Conservation (phyloP, 2,888 invertebrate genomes). For the Andrena haemorrhoa region DNA sequence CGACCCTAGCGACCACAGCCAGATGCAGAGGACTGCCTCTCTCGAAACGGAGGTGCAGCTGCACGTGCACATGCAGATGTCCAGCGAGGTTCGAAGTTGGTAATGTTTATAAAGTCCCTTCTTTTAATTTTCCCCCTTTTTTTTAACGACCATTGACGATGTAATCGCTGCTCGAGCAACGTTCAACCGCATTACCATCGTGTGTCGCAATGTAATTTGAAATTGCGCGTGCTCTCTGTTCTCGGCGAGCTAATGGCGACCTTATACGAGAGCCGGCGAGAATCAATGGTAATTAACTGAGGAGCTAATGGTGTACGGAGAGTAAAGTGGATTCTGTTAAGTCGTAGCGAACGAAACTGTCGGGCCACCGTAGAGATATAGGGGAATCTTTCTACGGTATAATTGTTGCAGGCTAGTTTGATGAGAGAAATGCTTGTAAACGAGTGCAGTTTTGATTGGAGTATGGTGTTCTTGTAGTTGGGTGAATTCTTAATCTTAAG, state of each 20-base stretch:
- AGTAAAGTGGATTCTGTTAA: not conserved
- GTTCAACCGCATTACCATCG: not conserved
- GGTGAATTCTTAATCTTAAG: too few species aligned
- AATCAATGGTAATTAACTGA: not conserved
- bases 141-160: not conserved
- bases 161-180: not conserved
- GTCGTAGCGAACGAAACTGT: not conserved
- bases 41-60: constrained; percentile 55
- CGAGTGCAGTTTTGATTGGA: too few species aligned
- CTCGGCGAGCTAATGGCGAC: not conserved
- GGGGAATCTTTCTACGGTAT: too few species aligned
- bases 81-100: not conserved
- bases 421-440: too few species aligned
- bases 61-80: constrained; percentile 46
- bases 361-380: too few species aligned
- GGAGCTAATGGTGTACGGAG: not conserved
- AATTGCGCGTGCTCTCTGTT: not conserved
- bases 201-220: not conserved
- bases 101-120: constrained; percentile 11
- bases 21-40: constrained; percentile 66
- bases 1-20: constrained; percentile 65
- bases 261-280: not conserved
- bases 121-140: not conserved
- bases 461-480: too few species aligned
- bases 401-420: too few species aligned